Percentiles rank a stretch among this genome's conserved stretches.
These are phyloP conservation scores for Acrocephalus kingi DNA, from an alignment of 2,113 vertebrate species.

Conservation along the genomic window DNA sequence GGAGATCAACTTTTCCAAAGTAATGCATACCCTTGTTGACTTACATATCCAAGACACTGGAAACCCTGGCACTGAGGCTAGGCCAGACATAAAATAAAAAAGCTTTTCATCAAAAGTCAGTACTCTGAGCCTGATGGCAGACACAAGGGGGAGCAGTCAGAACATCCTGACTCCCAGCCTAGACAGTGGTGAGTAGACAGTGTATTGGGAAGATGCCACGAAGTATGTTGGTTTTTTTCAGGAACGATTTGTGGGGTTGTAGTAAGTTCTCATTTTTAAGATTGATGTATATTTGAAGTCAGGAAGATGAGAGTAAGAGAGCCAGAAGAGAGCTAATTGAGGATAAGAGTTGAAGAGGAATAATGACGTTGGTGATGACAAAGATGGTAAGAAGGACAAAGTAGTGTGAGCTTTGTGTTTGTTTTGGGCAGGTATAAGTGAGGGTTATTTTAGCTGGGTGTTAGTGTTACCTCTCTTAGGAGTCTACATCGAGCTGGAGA, in stretches of 20 bases:
- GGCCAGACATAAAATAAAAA: not conserved
- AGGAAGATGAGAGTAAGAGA: not conserved
- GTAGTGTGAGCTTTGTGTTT: not conserved
- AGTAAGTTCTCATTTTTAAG: not conserved
- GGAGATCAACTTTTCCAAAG: not conserved
- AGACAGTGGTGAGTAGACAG: not conserved
- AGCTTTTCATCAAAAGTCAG: not conserved
- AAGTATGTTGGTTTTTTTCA: not conserved
- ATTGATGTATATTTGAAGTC: not conserved
- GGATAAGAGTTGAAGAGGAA: not conserved
- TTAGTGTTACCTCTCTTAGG: not conserved
- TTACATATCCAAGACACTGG: not conserved
- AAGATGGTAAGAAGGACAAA: not conserved
- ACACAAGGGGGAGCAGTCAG: not conserved
- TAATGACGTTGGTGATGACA: not conserved
- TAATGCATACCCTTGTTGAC: not conserved
- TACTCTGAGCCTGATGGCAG: not conserved
- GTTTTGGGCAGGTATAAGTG: not conserved
- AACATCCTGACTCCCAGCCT: not conserved
- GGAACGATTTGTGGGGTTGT: not conserved
- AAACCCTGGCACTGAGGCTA: not conserved
- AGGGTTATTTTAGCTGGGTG: not conserved
- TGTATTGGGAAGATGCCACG: not conserved
- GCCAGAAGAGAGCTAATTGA: not conserved
- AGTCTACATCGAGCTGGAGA: not conserved